Evolutionary conservation across 1,140 invertebrate species (phyloP).

Genomic region (Heterodera carotae): DNA sequence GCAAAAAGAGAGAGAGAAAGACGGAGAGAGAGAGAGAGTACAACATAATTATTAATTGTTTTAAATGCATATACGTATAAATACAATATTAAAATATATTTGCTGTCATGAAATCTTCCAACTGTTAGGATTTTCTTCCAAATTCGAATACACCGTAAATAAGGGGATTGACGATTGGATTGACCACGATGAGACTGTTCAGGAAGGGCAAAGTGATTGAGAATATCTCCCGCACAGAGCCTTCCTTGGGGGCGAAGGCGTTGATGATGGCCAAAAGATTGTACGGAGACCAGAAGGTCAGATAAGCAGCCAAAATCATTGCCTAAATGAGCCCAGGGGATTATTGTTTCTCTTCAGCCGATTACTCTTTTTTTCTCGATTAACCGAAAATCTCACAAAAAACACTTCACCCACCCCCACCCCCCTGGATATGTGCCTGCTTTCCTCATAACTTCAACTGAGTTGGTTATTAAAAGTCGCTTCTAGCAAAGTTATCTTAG

Average conservation of each 20-base stretch:
- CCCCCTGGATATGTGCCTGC: no score
- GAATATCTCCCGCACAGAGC: slow-evolving; percentile 51
- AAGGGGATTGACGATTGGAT: slow-evolving; percentile 58
- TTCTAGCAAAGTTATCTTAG: no score
- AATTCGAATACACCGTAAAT: slow-evolving; percentile 53
- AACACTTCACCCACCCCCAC: no score
- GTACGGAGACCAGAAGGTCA: slow-evolving; percentile 62
- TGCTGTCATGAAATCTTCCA: no score
- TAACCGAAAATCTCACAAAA: no score
- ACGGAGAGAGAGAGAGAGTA: neutral
- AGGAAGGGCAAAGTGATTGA: slow-evolving; percentile 59
- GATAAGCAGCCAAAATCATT: slow-evolving; percentile 57
- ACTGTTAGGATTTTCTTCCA: slow-evolving; percentile 11
- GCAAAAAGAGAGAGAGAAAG: neutral
- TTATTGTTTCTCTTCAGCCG: no score
- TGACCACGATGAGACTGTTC: slow-evolving; percentile 58
- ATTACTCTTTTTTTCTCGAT: no score
- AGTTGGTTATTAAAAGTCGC: no score
- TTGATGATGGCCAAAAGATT: slow-evolving; percentile 60
- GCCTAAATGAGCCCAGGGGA: no score
- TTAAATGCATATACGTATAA: neutral
- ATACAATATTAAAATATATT: no score
- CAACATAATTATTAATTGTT: neutral
- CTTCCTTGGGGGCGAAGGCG: slow-evolving; percentile 46
- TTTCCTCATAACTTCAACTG: no score